These are phyloP conservation scores for Malurus melanocephalus DNA, from an alignment of 2,113 vertebrate species.

Conservation along the genomic window DNA sequence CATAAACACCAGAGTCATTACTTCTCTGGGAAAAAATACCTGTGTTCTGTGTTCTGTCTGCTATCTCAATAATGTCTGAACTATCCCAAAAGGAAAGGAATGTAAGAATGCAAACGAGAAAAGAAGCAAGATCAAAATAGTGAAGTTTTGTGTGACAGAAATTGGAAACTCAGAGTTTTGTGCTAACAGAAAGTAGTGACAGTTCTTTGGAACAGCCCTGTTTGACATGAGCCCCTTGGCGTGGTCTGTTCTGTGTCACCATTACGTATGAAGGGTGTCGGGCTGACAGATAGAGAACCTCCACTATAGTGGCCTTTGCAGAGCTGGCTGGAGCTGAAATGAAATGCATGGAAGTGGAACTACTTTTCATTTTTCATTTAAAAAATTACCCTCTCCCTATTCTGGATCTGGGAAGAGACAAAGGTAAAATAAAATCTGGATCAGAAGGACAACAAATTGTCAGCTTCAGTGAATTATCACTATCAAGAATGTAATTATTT, in stretches of 20 bases:
- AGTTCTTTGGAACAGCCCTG: background rate
- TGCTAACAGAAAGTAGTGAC: background rate
- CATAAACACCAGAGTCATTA: background rate
- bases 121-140: background rate
- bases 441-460: background rate
- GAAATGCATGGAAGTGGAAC: background rate
- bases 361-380: background rate
- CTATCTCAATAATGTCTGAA: background rate
- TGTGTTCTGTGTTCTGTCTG: background rate
- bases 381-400: background rate
- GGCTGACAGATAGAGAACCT: background rate
- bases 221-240: background rate
- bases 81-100: background rate
- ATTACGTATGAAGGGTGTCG: background rate
- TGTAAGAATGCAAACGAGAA: background rate
- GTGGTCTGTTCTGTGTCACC: background rate
- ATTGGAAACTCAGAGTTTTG: background rate
- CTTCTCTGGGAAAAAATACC: background rate
- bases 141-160: background rate
- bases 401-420: background rate
- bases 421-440: background rate
- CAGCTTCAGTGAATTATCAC: background rate
- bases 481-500: background rate
- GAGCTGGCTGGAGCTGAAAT: background rate
- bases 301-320: background rate